Base-by-base conservation (phyloP, 2,113 vertebrate species). In the Tamias sibiricus region DNA sequence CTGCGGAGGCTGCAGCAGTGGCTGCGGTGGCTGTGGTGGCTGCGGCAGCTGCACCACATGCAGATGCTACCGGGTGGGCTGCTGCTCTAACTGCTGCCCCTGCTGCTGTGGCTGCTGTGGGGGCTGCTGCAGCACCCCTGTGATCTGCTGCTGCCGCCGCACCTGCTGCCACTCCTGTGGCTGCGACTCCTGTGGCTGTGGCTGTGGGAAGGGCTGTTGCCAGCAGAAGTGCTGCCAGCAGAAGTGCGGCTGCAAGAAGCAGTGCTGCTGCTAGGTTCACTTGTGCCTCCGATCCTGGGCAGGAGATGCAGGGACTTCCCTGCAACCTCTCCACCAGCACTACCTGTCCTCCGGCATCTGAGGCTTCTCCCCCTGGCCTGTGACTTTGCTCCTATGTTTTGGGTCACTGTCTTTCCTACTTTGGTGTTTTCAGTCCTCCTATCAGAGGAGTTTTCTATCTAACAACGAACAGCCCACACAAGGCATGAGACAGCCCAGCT, bases 161-260 rank as follows among this genome's bases (percentile, higher is more conserved):
- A 49, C 47, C 47, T 49, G 90, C 0, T 8, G 94, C 6, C 9
- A 52, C 24, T 6, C 44, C 2, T 4, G 80, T 1, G 37, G 95
- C 68, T 75, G 57, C 0, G 0, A 57, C 76, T 57, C 44, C 0
- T 40, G 84, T 12, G 87, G 89, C 82, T 87, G 57, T 0, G 59
- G 93, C 86, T 37, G 82, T 17, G 68, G 96, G 11, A 89, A 92
- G 76, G 82, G 94, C 91, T 96, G 94, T 1, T 91, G 89, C 6
- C 89, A 87, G 68, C 83, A 91, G 32, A 90, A 90, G 17, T 57
- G 95, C 52, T 59, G 80, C 6, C 89, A 87, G 68, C 83, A 91
- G 32, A 90, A 90, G 17, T 57, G 95, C 52, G 49, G 80, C 7
- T 77, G 91, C 17, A 57, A 87, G 47, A 68, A 49, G n/a, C 42